Evolutionary conservation across 2,888 invertebrate genomes (phyloP).

Genomic region (Emmelina monodactyla): DNA sequence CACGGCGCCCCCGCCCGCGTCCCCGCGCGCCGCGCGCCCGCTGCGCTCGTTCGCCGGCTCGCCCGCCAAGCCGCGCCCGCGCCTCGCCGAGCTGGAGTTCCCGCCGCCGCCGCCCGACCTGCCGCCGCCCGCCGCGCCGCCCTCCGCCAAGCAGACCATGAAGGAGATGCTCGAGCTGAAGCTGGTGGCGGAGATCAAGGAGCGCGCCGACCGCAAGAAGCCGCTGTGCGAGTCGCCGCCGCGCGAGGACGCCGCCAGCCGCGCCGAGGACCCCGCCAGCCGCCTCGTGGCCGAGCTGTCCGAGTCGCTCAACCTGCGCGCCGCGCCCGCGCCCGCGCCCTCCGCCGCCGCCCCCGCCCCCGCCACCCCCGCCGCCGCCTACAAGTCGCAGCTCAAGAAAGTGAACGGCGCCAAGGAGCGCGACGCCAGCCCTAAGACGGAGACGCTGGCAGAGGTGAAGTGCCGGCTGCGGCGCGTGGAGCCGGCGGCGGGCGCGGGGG

Average conservation of each 20-base stretch:
- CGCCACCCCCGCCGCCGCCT: conserved; percentile 60
- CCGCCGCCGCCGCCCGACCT: conserved; percentile 85
- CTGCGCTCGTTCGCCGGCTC: conserved; percentile 67
- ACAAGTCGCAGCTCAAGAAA: conserved; percentile 84
- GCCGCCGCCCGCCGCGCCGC: conserved; percentile 75
- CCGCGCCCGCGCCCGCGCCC: conserved; percentile 50
- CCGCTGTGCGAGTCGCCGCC: conserved; percentile 59
- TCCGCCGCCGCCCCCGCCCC: conserved; percentile 4
- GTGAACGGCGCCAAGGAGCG: conserved; percentile 65
- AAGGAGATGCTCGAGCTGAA: conserved; percentile 86
- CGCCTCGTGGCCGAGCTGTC: conserved; percentile 87
- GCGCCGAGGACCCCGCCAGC: conserved; percentile 31
- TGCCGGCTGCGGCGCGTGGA: conserved; percentile 22
- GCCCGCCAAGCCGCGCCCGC: conserved; percentile 77
- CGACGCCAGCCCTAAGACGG: conserved; percentile 24
- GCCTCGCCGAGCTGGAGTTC: conserved; percentile 84
- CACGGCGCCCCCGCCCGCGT: conserved; percentile 64
- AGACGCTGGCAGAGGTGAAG: too few relatives aligned
- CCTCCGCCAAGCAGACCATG: conserved; percentile 59
- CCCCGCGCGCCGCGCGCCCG: conserved; percentile 46
- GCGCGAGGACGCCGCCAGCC: conserved; percentile 23
- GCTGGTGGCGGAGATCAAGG: conserved; percentile 84
- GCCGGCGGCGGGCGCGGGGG: neutral
- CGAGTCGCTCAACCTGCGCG: conserved; percentile 70
- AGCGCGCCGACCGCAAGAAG: conserved; percentile 73